Evolutionary conservation across 2,113 vertebrate species (phyloP), one percentile per base, ranked within the genome.

Genomic region (Seriola quinqueradiata): DNA sequence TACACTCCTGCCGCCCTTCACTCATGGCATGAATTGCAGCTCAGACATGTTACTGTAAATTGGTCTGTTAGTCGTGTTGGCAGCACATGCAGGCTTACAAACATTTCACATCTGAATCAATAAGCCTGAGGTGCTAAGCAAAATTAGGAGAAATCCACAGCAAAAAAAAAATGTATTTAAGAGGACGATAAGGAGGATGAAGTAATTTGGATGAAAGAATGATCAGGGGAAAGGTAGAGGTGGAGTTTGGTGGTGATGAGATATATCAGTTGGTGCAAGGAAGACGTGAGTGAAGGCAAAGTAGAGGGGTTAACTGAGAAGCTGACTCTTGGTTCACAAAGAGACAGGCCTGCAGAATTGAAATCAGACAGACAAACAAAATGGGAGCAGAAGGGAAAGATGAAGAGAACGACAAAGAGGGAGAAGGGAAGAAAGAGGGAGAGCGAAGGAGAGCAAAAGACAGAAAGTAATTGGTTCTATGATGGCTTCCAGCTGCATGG

Each of bases 401-500:
- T 84, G 65, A 85, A 86, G 86, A 84, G 75, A 90, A 64, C 14
- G 68, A 75, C 50, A 71, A 72, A 80, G 68, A 63, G 65, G 71
- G 65, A 38, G 74, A 83, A 79, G 46, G 70, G 60, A 81, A 81
- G 82, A 87, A 84, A 90, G 75, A 81, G 60, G 44, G 65, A 72
- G 81, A 88, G 81, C 55, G 40, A 91, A 87, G 69, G 87, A 92
- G 87, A 94, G 96, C 96, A 96, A 95, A 94, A 95, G 95, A 96
- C 95, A 97, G 96, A 97, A 97, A 96, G 95, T 97, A 97, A 98
- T 98, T 99, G 97, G 96, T 95, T 95, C 95, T 93, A 82, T 97
- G 97, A 99, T 99, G 96, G 96, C 95, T 99, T 99, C 97, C 98
- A 99, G 98, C 97, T 98, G 97, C 95, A 94, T 93, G 94, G 91